Conservation (phyloP, 2,888 invertebrate species). For the Melangyna quadrimaculata region DNA sequence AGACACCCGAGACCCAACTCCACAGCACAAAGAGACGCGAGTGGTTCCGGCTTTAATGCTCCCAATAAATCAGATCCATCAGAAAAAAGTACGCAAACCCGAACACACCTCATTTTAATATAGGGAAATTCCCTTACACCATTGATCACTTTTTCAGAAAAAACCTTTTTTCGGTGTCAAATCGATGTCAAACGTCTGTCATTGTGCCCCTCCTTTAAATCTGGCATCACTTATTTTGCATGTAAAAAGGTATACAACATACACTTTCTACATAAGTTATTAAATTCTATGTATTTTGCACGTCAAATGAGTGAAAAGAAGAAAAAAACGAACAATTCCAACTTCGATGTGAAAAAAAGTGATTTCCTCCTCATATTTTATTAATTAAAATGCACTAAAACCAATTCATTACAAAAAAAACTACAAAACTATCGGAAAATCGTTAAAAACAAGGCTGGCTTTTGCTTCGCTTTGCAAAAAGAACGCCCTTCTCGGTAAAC, state of each 20-base stretch:
- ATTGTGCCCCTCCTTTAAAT: slow-evolving; percentile 67
- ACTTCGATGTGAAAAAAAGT: slow-evolving; percentile 59
- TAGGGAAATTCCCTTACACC: background rate
- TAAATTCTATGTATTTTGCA: slow-evolving; percentile 70
- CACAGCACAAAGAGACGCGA: too few relatives aligned
- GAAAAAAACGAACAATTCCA: slow-evolving; percentile 46
- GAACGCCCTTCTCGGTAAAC: slow-evolving; percentile 72
- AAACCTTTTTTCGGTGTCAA: slow-evolving; percentile 25
- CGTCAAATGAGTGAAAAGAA: slow-evolving; percentile 68
- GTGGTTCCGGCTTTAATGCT: too few relatives aligned
- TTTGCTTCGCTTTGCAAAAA: slow-evolving; percentile 66
- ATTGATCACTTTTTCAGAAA: background rate
- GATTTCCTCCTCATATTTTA: slow-evolving; percentile 49
- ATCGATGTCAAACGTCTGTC: slow-evolving; percentile 59
- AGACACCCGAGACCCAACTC: too few relatives aligned
- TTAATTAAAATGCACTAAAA: slow-evolving; percentile 60
- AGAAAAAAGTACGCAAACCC: background rate
- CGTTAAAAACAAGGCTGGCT: slow-evolving; percentile 43
- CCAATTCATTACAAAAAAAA: background rate
- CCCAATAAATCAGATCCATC: too few relatives aligned
- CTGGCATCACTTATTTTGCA: slow-evolving; percentile 71
- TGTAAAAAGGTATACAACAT: slow-evolving; percentile 69
- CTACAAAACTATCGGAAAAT: slow-evolving; percentile 46
- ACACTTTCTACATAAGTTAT: slow-evolving; percentile 63
- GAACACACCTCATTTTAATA: background rate